Percentiles rank a stretch among this genome's conserved stretches.
Evolutionary conservation across 2,113 vertebrate species (phyloP).

Genomic region (Cryptomyrus ogoouensis): DNA sequence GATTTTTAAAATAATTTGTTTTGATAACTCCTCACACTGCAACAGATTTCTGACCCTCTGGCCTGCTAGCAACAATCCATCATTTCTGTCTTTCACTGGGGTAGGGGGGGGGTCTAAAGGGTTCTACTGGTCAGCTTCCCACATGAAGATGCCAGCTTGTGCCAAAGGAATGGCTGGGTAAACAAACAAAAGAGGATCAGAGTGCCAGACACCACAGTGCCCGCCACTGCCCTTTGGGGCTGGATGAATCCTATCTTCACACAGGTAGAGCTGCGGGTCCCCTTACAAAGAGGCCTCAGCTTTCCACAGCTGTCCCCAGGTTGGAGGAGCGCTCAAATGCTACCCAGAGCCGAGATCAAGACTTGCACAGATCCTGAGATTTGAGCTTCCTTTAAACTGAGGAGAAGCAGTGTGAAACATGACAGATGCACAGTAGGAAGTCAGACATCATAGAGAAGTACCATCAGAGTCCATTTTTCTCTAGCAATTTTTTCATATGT

Average conservation of each 20-base stretch:
- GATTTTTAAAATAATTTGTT: slow-evolving; percentile 70
- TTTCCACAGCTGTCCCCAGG: not conserved
- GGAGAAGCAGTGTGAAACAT: not conserved
- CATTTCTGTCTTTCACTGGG: not conserved
- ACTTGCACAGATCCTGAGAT: not conserved
- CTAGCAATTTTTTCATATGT: not conserved
- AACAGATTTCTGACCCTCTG: slow-evolving; percentile 66
- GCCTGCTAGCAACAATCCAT: slow-evolving; percentile 73
- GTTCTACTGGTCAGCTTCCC: not conserved
- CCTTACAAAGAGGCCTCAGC: not conserved
- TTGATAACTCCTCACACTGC: slow-evolving; percentile 70
- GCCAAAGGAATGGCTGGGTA: not conserved
- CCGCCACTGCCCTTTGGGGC: not conserved
- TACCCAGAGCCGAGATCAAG: not conserved
- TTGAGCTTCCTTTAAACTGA: not conserved
- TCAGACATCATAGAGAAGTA: not conserved
- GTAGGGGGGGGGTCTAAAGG: not conserved
- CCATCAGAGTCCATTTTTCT: not conserved
- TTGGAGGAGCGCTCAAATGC: not conserved
- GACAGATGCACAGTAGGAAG: not conserved
- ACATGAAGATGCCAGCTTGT: not conserved
- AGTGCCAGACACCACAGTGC: not conserved
- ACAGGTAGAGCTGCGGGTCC: not conserved
- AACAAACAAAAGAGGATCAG: not conserved
- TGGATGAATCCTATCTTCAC: not conserved